Conservation (phyloP, 2,113 vertebrate genomes). For the Cervus canadensis region DNA sequence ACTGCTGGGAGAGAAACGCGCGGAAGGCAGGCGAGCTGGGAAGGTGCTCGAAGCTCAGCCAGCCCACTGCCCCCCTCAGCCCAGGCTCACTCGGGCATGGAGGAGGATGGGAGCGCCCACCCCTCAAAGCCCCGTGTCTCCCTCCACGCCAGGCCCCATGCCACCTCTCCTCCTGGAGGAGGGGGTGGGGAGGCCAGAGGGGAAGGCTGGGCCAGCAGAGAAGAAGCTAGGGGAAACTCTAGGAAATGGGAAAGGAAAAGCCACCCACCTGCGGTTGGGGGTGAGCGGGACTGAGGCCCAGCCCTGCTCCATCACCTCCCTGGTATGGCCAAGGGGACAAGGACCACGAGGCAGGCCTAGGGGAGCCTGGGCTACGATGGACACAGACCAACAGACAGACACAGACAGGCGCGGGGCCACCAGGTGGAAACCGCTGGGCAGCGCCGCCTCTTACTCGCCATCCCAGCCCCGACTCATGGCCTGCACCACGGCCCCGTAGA, state of each 20-base stretch:
- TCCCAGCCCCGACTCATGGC: conserved; percentile 91
- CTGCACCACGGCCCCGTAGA: conserved; percentile 89
- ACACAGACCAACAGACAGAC: neutral
- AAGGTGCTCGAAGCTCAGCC: neutral
- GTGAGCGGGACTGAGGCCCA: neutral
- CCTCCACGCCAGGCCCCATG: neutral
- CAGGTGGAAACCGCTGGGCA: neutral
- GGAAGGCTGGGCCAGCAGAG: neutral
- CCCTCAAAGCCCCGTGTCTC: neutral
- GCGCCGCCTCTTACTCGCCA: conserved; percentile 53
- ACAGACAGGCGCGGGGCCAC: neutral
- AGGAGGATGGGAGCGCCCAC: neutral
- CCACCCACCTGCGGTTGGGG: neutral
- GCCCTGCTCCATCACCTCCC: neutral
- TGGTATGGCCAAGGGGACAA: neutral
- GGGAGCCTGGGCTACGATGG: neutral
- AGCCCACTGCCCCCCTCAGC: neutral
- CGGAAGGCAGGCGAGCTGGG: neutral
- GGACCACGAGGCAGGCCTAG: neutral
- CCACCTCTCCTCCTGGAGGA: neutral
- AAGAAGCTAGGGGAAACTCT: neutral
- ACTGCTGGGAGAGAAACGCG: neutral
- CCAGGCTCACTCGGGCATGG: neutral
- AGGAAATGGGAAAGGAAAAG: neutral
- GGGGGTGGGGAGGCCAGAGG: neutral